A percentile compares a stretch with the other conserved stretches of the same genome.
Evolutionary conservation across 2,888 invertebrate genomes (phyloP).

Genomic region (Apotomis capreana): DNA sequence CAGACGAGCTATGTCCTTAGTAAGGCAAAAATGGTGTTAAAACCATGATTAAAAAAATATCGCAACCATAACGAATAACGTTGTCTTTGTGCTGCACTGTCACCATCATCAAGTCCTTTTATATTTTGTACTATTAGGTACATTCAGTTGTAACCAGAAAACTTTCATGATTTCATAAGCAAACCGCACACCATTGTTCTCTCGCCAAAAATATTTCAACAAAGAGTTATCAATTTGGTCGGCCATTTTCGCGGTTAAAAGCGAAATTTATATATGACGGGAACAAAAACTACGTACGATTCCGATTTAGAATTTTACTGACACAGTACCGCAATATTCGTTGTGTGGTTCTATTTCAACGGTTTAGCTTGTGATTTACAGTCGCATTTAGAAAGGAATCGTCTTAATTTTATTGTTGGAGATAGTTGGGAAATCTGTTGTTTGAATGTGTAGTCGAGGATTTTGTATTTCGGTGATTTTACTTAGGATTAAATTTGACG

Average conservation of each 20-base stretch:
- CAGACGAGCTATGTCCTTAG: too few species aligned
- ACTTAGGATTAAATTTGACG: too few species aligned
- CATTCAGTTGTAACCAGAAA: background rate
- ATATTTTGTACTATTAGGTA: too few species aligned
- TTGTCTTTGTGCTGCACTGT: too few species aligned
- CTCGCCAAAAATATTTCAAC: slow-evolving; percentile 56
- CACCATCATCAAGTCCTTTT: too few species aligned
- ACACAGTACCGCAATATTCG: slow-evolving; percentile 9
- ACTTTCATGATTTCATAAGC: slow-evolving; percentile 44
- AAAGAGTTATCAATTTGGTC: slow-evolving; percentile 58
- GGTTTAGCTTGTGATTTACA: slow-evolving; percentile 8
- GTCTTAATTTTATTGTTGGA: slow-evolving; percentile 8
- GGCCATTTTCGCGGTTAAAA: slow-evolving; percentile 53
- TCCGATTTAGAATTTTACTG: slow-evolving; percentile 31
- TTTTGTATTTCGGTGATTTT: too few species aligned
- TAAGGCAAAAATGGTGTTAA: too few species aligned
- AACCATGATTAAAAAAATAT: too few species aligned
- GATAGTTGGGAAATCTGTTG: background rate
- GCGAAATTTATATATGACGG: slow-evolving; percentile 47
- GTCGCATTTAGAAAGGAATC: background rate
- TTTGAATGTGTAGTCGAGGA: background rate
- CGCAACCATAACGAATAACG: too few species aligned
- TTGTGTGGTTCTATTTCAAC: slow-evolving; percentile 1
- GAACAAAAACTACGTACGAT: slow-evolving; percentile 26
- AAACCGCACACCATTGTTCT: slow-evolving; percentile 51